Percentiles rank a stretch among this genome's conserved stretches.
Conservation (phyloP, 2,888 invertebrate genomes). For the Idaea aversata region DNA sequence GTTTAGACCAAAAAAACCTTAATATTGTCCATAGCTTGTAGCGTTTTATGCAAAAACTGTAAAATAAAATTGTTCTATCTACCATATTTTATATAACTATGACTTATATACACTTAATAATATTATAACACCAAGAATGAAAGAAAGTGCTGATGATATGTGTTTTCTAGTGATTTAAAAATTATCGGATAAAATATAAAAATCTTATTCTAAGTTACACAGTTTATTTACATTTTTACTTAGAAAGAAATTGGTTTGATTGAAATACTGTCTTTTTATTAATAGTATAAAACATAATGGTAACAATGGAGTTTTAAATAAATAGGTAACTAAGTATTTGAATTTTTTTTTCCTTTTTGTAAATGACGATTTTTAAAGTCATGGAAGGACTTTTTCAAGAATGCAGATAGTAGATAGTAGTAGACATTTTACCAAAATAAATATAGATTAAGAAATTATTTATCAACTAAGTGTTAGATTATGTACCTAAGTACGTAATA, state of each 20-base stretch:
- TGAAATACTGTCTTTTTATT: slow-evolving; percentile 14
- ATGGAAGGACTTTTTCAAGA: too few relatives aligned
- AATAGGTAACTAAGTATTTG: slow-evolving; percentile 1
- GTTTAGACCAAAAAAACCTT: slow-evolving; percentile 2
- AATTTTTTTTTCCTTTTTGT: too few relatives aligned
- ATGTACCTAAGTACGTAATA: background rate
- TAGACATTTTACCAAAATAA: too few relatives aligned
- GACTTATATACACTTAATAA: slow-evolving; percentile 49
- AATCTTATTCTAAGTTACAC: slow-evolving; percentile 56
- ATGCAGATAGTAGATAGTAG: too few relatives aligned
- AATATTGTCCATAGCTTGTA: slow-evolving; percentile 10
- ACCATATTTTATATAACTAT: slow-evolving; percentile 35
- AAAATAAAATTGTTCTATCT: slow-evolving; percentile 47
- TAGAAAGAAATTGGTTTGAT: slow-evolving; percentile 36
- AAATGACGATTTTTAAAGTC: too few relatives aligned
- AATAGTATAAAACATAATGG: background rate
- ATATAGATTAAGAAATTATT: too few relatives aligned
- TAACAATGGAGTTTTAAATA: slow-evolving; percentile 1
- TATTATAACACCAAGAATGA: slow-evolving; percentile 71
- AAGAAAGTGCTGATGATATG: slow-evolving; percentile 76
- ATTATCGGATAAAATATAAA: slow-evolving; percentile 58
- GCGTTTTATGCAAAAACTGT: slow-evolving; percentile 18
- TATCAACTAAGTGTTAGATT: too few relatives aligned
- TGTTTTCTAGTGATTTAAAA: slow-evolving; percentile 64
- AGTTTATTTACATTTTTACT: slow-evolving; percentile 54